Base-by-base conservation (phyloP, 2,797 vertebrate species). In the Chelon auratus region DNA sequence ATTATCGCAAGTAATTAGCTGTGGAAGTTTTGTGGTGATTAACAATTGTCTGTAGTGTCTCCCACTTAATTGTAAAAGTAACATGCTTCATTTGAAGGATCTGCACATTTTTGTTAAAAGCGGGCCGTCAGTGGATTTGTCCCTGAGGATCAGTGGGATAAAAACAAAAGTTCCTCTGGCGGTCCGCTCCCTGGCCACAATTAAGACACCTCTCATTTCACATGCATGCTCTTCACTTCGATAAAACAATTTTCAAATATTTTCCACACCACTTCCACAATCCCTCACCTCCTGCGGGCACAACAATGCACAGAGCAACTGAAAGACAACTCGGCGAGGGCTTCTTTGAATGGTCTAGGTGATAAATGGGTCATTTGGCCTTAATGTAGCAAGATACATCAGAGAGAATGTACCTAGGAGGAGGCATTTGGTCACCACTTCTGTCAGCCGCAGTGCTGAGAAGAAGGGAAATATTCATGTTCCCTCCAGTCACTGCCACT, bases 321-420 rank as follows among this genome's bases (percentile, higher is more conserved):
- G 53, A 70, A 59, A 55, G 68, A 80, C 75, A 71, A 59, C 37
- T 69, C 15, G 63, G 15, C 15, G 56, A 60, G 52, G 43, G 64
- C 71, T 50, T 59, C 47, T 77, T 75, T 40, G 57, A 85, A 80
- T 51, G 24, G 67, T 65, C 42, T 39, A 14, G 1, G n/a, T 77
- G 70, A 76, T 61, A 78, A 82, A 80, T 73, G 80, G 77, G 62
- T 87, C 78, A 69, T 72, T 72, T 80, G 71, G 72, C 63, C 54
- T 72, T 63, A 85, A 80, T 77, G 72, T 69, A 81, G 64, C 55
- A 17, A 67, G 75, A 64, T 61, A 42, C 72, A 60, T 70, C 62
- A 68, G 59, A 71, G 55, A 78, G 75, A 69, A 69, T 71, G 76
- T 74, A 70, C 80, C 86, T 68, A 8, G 60, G 36, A 78, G 80